A percentile compares a stretch with the other conserved stretches of the same genome.
Evolutionary conservation across 2,888 invertebrate species (phyloP).

Genomic region (Euclidia mi): DNA sequence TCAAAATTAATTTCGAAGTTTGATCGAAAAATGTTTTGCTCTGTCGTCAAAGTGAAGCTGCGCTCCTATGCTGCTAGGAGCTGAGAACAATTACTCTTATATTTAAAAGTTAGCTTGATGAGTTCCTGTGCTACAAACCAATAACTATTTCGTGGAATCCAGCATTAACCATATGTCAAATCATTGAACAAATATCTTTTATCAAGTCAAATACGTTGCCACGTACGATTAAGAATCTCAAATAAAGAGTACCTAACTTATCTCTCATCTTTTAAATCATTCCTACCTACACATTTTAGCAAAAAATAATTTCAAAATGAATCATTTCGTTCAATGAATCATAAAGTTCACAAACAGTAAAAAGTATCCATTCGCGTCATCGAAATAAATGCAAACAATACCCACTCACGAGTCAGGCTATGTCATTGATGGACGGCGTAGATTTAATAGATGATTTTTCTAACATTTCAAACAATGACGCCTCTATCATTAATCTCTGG

Average conservation of each 20-base stretch:
- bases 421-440: constrained; percentile 64
- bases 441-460: constrained; percentile 82
- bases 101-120: constrained; percentile 40
- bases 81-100: constrained; percentile 19
- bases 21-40: constrained; percentile 83
- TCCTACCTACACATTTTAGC: background rate
- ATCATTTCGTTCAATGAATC: too few species aligned
- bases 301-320: constrained; percentile 27
- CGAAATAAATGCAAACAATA: constrained; percentile 50
- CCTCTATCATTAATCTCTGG: constrained; percentile 82
- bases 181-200: too few species aligned
- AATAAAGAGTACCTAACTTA: too few species aligned
- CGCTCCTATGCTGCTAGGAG: constrained; percentile 45
- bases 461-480: constrained; percentile 81
- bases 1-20: constrained; percentile 86
- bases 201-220: too few species aligned
- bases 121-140: constrained; percentile 16
- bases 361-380: constrained; percentile 35
- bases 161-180: too few species aligned
- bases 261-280: too few species aligned
- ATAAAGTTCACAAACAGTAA: constrained; percentile 41
- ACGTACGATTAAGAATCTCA: too few species aligned
- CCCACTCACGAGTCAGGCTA: constrained; percentile 47
- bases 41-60: constrained; percentile 64
- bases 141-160: background rate